Evolutionary conservation across 2,113 vertebrate genomes (phyloP).

Genomic region (Emydocephalus ijimae): DNA sequence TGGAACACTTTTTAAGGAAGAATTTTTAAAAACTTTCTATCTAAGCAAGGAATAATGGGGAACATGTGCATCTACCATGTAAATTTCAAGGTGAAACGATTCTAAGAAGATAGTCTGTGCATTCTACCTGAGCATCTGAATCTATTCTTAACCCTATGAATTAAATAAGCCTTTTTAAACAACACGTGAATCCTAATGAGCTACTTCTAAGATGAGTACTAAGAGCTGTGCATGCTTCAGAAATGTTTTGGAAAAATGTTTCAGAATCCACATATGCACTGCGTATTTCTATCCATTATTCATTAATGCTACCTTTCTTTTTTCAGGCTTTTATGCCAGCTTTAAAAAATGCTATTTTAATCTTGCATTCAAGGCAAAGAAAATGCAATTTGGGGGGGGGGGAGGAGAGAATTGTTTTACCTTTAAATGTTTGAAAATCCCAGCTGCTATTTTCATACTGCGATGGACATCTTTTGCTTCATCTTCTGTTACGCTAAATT

Average conservation of each 20-base stretch:
- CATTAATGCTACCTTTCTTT: not conserved
- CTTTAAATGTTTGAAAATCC: conserved; percentile 95
- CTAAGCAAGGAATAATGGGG: not conserved
- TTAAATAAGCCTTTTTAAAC: not conserved
- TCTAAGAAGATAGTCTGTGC: not conserved
- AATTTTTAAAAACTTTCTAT: not conserved
- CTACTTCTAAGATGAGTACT: not conserved
- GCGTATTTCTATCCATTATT: not conserved
- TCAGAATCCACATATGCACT: not conserved
- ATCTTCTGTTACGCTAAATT: conserved; percentile 85
- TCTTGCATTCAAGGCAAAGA: not conserved
- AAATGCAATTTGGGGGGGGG: not conserved
- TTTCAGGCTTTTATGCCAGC: not conserved
- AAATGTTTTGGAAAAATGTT: not conserved
- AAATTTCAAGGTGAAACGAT: not conserved
- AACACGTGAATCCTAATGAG: not conserved
- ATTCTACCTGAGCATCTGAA: not conserved
- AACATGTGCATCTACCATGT: not conserved
- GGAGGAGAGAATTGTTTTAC: conserved; percentile 58
- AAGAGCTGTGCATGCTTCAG: not conserved
- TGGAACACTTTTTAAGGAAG: not conserved
- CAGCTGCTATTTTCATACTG: conserved; percentile 91
- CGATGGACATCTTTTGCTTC: conserved; percentile 97
- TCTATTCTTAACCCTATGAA: not conserved
- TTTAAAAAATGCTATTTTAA: not conserved